phyloP scores from a whole-genome alignment of 1,140 invertebrate species.

The Ceratosolen solmsi region DNA sequence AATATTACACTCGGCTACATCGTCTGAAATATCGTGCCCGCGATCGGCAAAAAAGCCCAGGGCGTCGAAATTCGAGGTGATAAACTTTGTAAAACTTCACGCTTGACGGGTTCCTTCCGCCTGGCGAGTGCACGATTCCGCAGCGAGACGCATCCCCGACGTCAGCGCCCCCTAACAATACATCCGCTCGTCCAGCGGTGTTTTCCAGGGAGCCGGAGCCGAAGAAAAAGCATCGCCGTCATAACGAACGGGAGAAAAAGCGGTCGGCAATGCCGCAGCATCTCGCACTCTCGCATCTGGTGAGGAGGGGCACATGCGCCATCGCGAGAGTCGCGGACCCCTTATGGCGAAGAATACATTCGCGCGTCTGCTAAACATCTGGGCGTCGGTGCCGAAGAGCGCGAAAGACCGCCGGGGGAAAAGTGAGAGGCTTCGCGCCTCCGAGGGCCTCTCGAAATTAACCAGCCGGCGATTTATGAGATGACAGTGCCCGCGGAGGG shows the following conservation, averaged over 20 bases:
- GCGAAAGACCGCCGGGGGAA: background rate
- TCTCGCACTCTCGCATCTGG: conserved; percentile 32
- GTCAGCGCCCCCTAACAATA: background rate
- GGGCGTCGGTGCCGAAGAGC: background rate
- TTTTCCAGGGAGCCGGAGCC: background rate
- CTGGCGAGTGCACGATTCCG: background rate
- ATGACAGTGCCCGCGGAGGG: background rate
- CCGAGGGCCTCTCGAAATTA: conserved; percentile 31
- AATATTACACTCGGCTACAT: background rate
- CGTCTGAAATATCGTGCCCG: background rate
- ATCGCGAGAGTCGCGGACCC: background rate
- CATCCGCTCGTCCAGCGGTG: background rate
- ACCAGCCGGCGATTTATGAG: conserved; percentile 43
- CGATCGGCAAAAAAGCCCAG: background rate
- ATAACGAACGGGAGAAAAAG: background rate
- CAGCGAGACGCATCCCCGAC: background rate
- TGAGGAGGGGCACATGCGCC: background rate
- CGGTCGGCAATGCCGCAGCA: background rate
- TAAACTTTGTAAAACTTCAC: background rate
- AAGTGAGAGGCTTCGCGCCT: background rate
- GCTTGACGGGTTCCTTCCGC: background rate
- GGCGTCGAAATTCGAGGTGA: background rate
- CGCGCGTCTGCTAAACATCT: conserved; percentile 40
- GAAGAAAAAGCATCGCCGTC: background rate
- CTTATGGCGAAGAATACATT: background rate